These are phyloP conservation scores for Bergia sp. DNA, from an alignment of 92 coral and sea anemone species.

Conservation along the genomic window DNA sequence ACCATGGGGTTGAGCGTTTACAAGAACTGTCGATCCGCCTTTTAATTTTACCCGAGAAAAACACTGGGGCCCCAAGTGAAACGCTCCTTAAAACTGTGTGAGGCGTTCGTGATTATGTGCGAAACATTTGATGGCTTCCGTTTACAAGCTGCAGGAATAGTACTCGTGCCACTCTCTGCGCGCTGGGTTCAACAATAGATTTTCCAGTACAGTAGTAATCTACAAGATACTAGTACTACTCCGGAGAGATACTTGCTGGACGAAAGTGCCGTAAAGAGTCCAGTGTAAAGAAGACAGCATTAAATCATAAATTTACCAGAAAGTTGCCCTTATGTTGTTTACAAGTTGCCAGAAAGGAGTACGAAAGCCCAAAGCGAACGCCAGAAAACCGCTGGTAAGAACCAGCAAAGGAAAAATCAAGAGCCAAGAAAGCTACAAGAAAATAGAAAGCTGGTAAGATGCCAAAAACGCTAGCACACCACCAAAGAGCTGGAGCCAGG, in stretches of 20 bases:
- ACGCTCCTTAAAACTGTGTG: no score
- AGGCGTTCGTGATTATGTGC: not conserved
- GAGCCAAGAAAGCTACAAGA: no score
- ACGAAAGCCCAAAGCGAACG: not conserved
- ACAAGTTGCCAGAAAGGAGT: not conserved
- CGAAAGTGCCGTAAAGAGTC: not conserved
- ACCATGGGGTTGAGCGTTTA: slow-evolving; percentile 74
- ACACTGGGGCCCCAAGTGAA: no score
- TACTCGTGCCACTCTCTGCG: no score
- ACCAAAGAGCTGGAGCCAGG: not conserved
- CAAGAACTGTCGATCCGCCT: not conserved
- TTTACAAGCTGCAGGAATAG: no score
- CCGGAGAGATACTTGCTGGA: not conserved
- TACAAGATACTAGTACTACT: not conserved
- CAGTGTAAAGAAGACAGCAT: no score
- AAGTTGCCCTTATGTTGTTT: not conserved
- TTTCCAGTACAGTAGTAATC: not conserved
- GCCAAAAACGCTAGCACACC: not conserved
- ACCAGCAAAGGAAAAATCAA: not conserved
- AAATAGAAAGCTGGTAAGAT: not conserved
- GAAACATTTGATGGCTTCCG: no score
- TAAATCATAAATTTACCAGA: not conserved
- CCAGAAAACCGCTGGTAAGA: not conserved
- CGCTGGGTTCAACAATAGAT: no score
- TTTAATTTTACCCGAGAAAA: not conserved